Base-by-base conservation (phyloP, 2,888 invertebrate genomes). In the Torymus auratus region DNA sequence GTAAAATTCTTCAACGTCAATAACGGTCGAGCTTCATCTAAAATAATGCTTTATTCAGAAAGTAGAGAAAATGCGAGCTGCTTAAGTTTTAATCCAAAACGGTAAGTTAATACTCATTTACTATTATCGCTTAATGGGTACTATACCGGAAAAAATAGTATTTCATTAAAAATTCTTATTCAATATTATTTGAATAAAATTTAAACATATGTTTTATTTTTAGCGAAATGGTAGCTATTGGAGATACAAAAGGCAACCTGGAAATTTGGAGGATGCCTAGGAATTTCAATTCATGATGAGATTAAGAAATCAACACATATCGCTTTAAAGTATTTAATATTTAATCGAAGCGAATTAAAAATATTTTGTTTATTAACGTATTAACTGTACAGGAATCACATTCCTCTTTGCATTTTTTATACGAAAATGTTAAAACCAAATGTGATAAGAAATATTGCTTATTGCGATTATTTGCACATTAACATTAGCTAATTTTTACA, bases 221-320 rank as follows among this genome's bases (percentile, higher is more conserved):
- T 68, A 91, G 91, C 52, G 88, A 90, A 80, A 80, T 88, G 13
- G 84, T 88, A 0, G 89, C 88, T 28, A 83, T 90, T 56, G 89
- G 89, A 10, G 89, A 89, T 78, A 86, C 88, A 1, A 23, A 78
- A 11, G 90, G 88, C 55, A 86, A 84, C 58, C 73, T 91, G 90
- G 88, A 56, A 86, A 84, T 60, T 74, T 91, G 90, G 90, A 90
- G 86, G 83, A 86, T 90, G 64, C 87, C 88, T 15, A 85, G 86
- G 56, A 79, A 71, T n/a, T 50, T 78, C 60, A 50, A 58, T 64
- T 13, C n/a, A 13, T 77, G 60, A 77, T 17, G 62, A 50, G 10
- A 56, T 2, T 10, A 56, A 55, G 13, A 70, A 20, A 28, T 28
- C 28, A 28, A 28, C 28, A 3, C 28, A 28, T 28, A 28, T 28